phyloP scores from a whole-genome alignment of 2,113 vertebrate species.

The Lophius piscatorius region DNA sequence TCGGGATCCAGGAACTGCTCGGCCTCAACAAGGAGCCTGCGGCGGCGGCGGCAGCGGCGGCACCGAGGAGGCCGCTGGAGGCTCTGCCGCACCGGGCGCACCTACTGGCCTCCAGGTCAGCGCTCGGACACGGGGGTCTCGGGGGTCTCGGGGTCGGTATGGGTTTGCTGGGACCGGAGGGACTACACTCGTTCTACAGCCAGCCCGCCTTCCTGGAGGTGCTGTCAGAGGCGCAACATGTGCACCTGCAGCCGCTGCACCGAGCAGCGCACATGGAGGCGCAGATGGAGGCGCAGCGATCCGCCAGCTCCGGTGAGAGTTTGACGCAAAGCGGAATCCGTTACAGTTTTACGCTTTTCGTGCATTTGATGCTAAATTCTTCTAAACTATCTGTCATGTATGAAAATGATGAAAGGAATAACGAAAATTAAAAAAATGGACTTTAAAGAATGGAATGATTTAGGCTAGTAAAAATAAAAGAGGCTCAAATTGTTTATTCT shows the following conservation, averaged over 20 bases:
- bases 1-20: slow-evolving; percentile 97
- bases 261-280: slow-evolving; percentile 76
- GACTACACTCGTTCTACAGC: slow-evolving; percentile 92
- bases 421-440: no score
- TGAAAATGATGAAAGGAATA: no score
- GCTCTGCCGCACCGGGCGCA: slow-evolving; percentile 87
- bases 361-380: no score
- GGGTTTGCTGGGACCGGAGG: slow-evolving; percentile 89
- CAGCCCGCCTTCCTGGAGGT: slow-evolving; percentile 94
- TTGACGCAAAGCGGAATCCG: no score
- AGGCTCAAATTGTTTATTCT: no score
- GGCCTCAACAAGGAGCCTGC: slow-evolving; percentile 95
- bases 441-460: no score
- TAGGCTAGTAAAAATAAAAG: no score
- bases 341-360: no score
- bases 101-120: slow-evolving; percentile 87
- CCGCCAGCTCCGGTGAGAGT: slow-evolving; percentile 90
- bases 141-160: slow-evolving; percentile 87
- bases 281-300: slow-evolving; percentile 86
- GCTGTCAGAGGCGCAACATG: slow-evolving; percentile 90
- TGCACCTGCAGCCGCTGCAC: slow-evolving; percentile 89
- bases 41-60: slow-evolving; percentile 87
- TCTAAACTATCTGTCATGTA: no score
- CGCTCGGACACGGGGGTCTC: slow-evolving; percentile 87
- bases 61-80: slow-evolving; percentile 86